These are phyloP conservation scores for Myotis pilosus DNA, from an alignment of 2,797 vertebrate species.

Conservation along the genomic window DNA sequence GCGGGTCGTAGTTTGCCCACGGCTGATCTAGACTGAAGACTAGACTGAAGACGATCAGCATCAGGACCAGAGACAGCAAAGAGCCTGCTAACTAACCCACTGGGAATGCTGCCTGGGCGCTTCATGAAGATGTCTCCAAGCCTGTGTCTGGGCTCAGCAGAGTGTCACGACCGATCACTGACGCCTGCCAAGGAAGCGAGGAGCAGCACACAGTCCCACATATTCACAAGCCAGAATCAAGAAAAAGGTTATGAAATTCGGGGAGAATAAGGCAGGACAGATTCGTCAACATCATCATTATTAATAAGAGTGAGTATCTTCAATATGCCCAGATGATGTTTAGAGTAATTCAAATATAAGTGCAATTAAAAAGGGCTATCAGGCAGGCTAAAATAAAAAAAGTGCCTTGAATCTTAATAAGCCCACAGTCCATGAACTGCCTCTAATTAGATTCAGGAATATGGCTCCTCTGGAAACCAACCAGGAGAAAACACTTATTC, in stretches of 20 bases:
- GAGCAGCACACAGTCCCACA: neutral
- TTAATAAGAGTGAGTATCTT: constrained; percentile 61
- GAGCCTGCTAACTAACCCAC: neutral
- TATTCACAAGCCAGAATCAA: constrained; percentile 12
- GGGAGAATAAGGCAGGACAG: constrained; percentile 22
- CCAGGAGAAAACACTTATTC: constrained; percentile 73
- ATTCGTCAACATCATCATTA: constrained; percentile 53
- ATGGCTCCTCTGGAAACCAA: constrained; percentile 74
- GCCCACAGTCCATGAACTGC: constrained; percentile 66
- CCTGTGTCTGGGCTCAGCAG: neutral
- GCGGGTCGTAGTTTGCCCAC: too few species aligned
- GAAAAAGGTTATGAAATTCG: constrained; percentile 10
- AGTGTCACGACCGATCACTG: neutral
- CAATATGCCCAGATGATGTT: constrained; percentile 64
- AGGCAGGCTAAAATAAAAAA: constrained; percentile 66
- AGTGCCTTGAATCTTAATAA: constrained; percentile 76
- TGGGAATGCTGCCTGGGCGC: neutral
- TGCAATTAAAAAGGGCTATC: constrained; percentile 73
- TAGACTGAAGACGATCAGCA: neutral
- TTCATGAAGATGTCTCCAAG: neutral
- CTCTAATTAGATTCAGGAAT: constrained; percentile 78
- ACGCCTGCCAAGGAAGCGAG: neutral
- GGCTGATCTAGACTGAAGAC: too few species aligned
- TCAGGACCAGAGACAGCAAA: neutral
- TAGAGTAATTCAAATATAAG: constrained; percentile 75